phyloP scores from a whole-genome alignment of 2,113 vertebrate species.

The Vireo altiloquus region DNA sequence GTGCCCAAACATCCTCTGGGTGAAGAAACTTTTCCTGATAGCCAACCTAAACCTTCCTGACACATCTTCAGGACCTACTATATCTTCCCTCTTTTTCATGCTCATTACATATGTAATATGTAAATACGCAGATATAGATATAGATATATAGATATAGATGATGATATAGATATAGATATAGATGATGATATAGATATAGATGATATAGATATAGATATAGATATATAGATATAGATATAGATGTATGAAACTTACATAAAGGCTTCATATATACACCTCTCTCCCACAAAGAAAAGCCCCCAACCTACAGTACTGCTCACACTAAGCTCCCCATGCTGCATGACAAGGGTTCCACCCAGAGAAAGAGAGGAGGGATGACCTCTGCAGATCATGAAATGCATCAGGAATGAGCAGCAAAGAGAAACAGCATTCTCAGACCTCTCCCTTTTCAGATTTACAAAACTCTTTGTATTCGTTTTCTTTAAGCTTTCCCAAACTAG shows the following conservation, averaged over 20 bases:
- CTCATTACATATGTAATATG: rapidly evolving
- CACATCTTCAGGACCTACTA: neutral
- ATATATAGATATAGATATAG: neutral
- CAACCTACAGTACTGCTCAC: neutral
- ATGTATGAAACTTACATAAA: neutral
- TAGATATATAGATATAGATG: too few relatives aligned
- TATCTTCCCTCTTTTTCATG: neutral
- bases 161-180: neutral
- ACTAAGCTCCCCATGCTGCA: neutral
- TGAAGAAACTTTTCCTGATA: neutral
- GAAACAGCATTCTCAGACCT: neutral
- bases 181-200: too few relatives aligned
- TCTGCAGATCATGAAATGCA: neutral
- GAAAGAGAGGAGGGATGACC: neutral
- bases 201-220: neutral
- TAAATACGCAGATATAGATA: neutral
- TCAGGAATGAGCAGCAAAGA: neutral
- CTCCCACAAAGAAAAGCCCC: neutral
- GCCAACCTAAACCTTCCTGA: neutral
- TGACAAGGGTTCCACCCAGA: neutral
- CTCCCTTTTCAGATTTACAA: neutral
- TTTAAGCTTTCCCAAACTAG: neutral
- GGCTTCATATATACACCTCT: neutral
- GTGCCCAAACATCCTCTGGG: neutral
- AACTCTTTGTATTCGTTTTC: neutral